phyloP scores from a whole-genome alignment of 2,888 invertebrate genomes.

The Lochmaea capreae region DNA sequence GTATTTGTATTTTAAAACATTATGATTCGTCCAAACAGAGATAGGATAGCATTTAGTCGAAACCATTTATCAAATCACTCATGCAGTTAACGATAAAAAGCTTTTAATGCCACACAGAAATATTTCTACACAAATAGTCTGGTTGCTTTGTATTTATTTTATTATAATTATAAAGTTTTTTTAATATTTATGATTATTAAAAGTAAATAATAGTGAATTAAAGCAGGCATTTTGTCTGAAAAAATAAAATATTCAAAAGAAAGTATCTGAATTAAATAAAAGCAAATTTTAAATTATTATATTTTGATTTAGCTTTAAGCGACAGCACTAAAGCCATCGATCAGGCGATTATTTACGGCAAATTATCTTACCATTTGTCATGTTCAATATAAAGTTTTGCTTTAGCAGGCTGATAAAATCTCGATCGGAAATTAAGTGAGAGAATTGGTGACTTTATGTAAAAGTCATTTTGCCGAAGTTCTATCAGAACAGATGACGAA shows the following conservation, averaged over 20 bases:
- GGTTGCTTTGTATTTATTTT: conserved; percentile 4
- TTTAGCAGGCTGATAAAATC: conserved; percentile 34
- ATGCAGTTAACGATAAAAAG: conserved; percentile 43
- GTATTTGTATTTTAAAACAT: conserved; percentile 48
- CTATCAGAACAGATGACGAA: neutral
- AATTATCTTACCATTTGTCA: conserved; percentile 47
- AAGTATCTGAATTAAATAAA: too few species aligned
- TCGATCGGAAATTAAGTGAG: conserved; percentile 43
- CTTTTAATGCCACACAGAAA: conserved; percentile 51
- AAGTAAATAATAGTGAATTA: too few species aligned
- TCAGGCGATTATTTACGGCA: conserved; percentile 47
- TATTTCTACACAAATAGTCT: conserved; percentile 43
- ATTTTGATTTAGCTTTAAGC: neutral
- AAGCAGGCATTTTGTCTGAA: too few species aligned
- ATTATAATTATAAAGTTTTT: neutral
- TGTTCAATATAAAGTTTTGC: conserved; percentile 35
- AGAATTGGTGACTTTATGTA: conserved; percentile 30
- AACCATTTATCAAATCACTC: conserved; percentile 52
- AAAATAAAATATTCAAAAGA: too few species aligned
- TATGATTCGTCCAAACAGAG: conserved; percentile 48
- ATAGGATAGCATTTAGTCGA: conserved; percentile 49
- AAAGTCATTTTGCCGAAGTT: conserved; percentile 23
- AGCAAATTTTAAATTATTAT: too few species aligned
- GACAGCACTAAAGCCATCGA: conserved; percentile 43
- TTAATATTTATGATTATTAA: neutral